phyloP scores from a whole-genome alignment of 2,797 vertebrate genomes.

The Manis javanica region DNA sequence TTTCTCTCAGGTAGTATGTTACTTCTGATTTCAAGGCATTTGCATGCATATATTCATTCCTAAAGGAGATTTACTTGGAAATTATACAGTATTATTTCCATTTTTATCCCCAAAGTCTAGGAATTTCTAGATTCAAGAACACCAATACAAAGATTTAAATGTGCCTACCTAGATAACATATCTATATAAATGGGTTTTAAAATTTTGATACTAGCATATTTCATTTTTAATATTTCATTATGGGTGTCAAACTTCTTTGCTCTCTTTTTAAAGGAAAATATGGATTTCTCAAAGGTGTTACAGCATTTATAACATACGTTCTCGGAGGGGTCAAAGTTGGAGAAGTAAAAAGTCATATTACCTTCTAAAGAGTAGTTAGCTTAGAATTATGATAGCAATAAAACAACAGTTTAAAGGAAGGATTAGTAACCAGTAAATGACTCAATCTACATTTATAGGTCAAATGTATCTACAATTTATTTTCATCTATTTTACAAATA shows the following conservation, averaged over 20 bases:
- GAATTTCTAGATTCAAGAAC: not conserved
- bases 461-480: not conserved
- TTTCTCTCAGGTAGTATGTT: not conserved
- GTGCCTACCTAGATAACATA: not conserved
- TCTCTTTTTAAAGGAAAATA: not conserved
- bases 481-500: not conserved
- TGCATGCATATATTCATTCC: not conserved
- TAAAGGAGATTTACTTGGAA: not conserved
- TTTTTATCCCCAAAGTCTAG: not conserved
- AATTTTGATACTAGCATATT: not conserved
- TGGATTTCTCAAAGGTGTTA: not conserved
- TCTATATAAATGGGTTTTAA: not conserved
- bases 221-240: slow-evolving; percentile 7
- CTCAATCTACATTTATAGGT: not conserved
- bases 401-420: not conserved
- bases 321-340: not conserved
- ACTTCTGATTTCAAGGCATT: not conserved
- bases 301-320: not conserved
- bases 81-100: not conserved
- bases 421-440: not conserved
- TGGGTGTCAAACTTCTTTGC: not conserved
- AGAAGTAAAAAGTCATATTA: not conserved
- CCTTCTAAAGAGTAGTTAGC: not conserved
- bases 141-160: not conserved
- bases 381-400: not conserved